These are phyloP conservation scores for Anadara kagoshimensis DNA, from an alignment of 1,140 invertebrate species.

Conservation along the genomic window DNA sequence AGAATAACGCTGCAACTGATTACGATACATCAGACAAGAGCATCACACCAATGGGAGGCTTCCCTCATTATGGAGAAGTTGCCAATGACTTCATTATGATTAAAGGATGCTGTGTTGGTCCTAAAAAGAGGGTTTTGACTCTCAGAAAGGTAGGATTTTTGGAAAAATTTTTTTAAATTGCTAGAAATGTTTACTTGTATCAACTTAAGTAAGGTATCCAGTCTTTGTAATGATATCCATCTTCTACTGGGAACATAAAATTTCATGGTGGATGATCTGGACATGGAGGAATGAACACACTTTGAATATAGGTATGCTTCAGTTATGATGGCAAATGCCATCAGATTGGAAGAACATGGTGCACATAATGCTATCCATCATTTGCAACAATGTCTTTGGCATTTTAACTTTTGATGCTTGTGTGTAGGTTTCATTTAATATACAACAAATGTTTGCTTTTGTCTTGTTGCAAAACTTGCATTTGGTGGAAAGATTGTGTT, in stretches of 20 bases:
- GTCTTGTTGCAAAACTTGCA: neutral
- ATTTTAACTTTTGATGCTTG: no score
- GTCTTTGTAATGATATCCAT: no score
- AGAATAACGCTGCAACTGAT: slow-evolving; percentile 98
- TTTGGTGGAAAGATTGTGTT: no score
- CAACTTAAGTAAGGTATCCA: no score
- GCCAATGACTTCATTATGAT: slow-evolving; percentile 99
- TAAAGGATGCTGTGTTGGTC: slow-evolving; percentile 98
- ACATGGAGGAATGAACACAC: no score
- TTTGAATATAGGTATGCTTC: no score
- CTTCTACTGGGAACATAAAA: neutral
- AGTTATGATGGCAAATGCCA: no score
- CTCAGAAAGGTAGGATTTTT: slow-evolving; percentile 90
- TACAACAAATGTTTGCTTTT: no score
- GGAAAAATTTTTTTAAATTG: no score
- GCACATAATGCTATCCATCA: neutral
- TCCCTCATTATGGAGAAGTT: slow-evolving; percentile 99
- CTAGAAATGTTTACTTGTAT: no score
- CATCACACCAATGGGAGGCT: slow-evolving; percentile 99
- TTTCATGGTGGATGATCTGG: neutral
- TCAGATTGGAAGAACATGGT: no score
- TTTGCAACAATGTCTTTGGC: neutral
- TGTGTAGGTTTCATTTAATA: neutral
- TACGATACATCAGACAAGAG: slow-evolving; percentile 99
- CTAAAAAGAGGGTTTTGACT: slow-evolving; percentile 99